A percentile compares a stretch with the other conserved stretches of the same genome.
Evolutionary conservation across 2,797 vertebrate genomes (phyloP).

Genomic region (Eulemur rubriventer): DNA sequence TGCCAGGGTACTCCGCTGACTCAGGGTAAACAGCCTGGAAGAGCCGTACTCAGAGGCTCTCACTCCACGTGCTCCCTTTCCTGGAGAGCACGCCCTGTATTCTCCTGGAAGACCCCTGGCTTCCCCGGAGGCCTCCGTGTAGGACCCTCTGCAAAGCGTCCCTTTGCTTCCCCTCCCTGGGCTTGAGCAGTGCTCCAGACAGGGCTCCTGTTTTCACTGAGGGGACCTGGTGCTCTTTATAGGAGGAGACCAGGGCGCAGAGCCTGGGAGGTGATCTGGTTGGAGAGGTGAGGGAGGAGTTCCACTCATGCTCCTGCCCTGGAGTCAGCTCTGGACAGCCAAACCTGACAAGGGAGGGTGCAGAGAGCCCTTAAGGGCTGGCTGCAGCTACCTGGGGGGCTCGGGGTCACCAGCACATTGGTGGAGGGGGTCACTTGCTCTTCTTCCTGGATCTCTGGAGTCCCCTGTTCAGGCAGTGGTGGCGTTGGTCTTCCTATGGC

Average conservation of each 20-base stretch:
- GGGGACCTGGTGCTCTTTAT: not conserved
- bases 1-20: slow-evolving; percentile 50
- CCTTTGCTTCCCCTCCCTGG: not conserved
- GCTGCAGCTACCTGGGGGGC: slow-evolving; percentile 58
- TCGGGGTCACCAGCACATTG: not conserved
- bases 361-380: not conserved
- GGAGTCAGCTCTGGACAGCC: not conserved
- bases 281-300: not conserved
- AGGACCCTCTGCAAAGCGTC: not conserved
- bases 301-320: not conserved
- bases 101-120: not conserved
- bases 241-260: not conserved
- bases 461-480: not conserved
- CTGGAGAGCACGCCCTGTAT: rapidly evolving
- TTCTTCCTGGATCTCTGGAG: slow-evolving; percentile 1
- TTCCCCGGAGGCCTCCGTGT: not conserved
- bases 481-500: not conserved
- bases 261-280: not conserved
- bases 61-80: not conserved
- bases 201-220: not conserved
- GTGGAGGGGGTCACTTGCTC: not conserved
- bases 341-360: not conserved
- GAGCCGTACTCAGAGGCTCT: not conserved
- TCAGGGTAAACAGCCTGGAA: not conserved
- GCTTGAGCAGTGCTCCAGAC: not conserved